Evolutionary conservation across 2,888 invertebrate species (phyloP), one percentile per base, ranked within the genome.

Genomic region (Matsumyia berberina): DNA sequence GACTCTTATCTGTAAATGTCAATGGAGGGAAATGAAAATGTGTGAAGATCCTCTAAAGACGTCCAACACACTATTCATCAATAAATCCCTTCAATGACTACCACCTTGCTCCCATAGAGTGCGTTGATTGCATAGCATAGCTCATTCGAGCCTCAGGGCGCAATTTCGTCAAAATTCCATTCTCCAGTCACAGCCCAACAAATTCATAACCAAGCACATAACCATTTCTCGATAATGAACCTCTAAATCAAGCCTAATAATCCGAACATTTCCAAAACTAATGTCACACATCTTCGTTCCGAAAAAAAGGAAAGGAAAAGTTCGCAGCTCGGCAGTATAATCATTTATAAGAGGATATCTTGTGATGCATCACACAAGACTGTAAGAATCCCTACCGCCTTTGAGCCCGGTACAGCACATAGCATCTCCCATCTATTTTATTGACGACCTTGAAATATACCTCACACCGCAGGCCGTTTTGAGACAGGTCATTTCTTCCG

Each of bases 401-500:
- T n/a, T n/a, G n/a, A n/a, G n/a, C 15, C 46, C n/a, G 49, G 8
- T 17, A 35, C 11, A 33, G 64, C 49, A 64, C 49, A 64, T 49
- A 46, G 15, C 29, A 31, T 44, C 29, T 60, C 46, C 46, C 35
- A 49, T 29, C 49, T 37, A 19, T 57, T 57, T 37, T n/a, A 12
- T n/a, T 9, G 49, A 17, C 44, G 80, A 60, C 80, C 80, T 80
- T 80, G 80, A 67, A 80, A 58, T 74, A 66, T 80, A 74, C 74
- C 67, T 44, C 80, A 80, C 74, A 66, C 80, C 80, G 66, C 15
- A 12, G 12, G 17, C 29, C 62, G 42, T 35, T 24, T 58, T 39
- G 35, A 74, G 80, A 74, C 74, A 74, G 80, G 80, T 80, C 80
- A 73, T 80, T 74, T 70, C 57, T 46, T 57, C 66, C 74, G 55